Evolutionary conservation across 2,797 vertebrate genomes (phyloP).

Genomic region (Ammospiza maritima): DNA sequence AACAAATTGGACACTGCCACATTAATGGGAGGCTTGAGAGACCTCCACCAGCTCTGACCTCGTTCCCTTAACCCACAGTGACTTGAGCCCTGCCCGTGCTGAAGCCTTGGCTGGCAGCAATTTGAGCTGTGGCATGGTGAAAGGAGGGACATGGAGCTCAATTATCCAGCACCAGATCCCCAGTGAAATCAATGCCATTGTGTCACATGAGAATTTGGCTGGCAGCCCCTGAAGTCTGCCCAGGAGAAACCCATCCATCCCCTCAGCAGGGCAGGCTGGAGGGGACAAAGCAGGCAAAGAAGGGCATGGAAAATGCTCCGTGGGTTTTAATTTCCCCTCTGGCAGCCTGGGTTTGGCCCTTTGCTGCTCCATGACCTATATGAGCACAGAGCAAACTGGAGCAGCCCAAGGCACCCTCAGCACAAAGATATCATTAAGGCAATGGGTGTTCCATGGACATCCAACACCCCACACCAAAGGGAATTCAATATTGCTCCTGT

Average conservation of each 20-base stretch:
- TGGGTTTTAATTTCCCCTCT: background rate
- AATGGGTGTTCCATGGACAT: rapidly evolving
- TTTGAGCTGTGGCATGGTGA: background rate
- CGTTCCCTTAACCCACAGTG: background rate
- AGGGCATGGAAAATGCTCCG: background rate
- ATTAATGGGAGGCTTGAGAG: background rate
- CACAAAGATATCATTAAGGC: background rate
- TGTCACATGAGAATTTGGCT: conserved; percentile 52
- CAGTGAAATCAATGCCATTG: conserved; percentile 49
- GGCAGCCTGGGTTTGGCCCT: background rate
- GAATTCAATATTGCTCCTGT: background rate
- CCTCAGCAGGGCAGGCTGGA: background rate
- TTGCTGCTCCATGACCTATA: background rate
- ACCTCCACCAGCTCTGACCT: conserved; percentile 21
- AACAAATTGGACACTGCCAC: conserved; percentile 3
- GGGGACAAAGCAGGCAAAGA: background rate
- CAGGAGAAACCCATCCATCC: background rate
- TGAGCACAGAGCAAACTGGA: background rate
- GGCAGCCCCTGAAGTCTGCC: background rate
- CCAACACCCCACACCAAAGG: rapidly evolving
- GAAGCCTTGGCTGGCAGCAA: conserved; percentile 30
- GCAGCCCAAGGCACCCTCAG: background rate
- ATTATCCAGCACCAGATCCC: conserved; percentile 34
- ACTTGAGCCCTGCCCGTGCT: background rate
- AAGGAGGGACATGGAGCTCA: conserved; percentile 22